Base-by-base conservation (phyloP, 2,113 vertebrate species). In the Xenus cinereus region DNA sequence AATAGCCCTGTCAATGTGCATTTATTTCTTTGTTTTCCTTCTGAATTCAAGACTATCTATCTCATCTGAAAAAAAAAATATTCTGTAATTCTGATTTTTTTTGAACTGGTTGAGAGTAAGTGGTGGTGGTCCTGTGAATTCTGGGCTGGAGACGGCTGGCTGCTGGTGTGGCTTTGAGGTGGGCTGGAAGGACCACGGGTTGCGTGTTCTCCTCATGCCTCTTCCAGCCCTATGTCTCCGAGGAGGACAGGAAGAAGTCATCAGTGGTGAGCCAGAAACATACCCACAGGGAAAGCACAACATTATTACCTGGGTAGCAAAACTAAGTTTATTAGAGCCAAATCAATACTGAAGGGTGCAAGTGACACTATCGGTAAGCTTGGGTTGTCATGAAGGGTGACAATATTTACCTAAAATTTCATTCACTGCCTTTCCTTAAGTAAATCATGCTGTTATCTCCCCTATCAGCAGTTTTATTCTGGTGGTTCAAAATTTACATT, bases 121-220 rank as follows among this genome's bases (percentile, higher is more conserved):
- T 1, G 7, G 2, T 1, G 7, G 2, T 5, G 33, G 15, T 45
- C 14, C 26, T 37, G 28, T 7, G 13, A 35, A 0, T 26, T 35
- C 57, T 82, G 4, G 6, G 46, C 80, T 67, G 66, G n/a, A 28
- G 41, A 5, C 3, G 7, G 17, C n/a, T 66, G 51, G 23, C 57
- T 48, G 51, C 45, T 21, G 56, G 13, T 10, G 3, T 8, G 46
- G 51, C 30, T 30, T 27, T 50, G 66, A 1, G 2, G 3, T 2
- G 2, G 54, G 48, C 33, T 5, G 27, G 35, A 45, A 84, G 48
- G 62, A 48, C 63, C 30, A 23, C 5, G 51, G 30, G 30, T n/a
- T 68, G 22, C 3, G 1, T 26, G n/a, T 50, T 26, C 76, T 75
- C 27, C 33, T 28, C 4, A 0, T 7, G 24, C 62, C 60, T 64